These are phyloP conservation scores for Ictalurus furcatus DNA, from an alignment of 2,113 vertebrate genomes.

Conservation along the genomic window DNA sequence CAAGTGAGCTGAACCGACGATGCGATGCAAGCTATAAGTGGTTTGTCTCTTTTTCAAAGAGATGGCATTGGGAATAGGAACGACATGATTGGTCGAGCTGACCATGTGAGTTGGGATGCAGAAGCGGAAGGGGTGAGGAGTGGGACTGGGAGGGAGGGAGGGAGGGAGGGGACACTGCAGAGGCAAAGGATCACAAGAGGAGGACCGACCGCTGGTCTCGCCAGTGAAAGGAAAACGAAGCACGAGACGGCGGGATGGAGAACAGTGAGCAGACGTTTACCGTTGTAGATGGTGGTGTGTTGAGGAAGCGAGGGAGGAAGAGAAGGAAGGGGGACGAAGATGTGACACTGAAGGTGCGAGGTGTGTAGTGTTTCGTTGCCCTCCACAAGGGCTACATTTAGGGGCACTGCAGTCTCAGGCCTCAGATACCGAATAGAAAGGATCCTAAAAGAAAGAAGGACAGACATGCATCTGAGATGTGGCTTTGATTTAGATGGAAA, in stretches of 20 bases:
- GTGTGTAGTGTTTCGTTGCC: constrained; percentile 60
- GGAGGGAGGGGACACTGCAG: constrained; percentile 57
- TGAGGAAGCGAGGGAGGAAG: constrained; percentile 50
- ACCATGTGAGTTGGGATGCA: constrained; percentile 55
- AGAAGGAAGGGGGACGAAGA: constrained; percentile 49
- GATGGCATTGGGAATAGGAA: constrained; percentile 10
- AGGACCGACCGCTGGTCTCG: constrained; percentile 21
- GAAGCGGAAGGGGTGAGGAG: constrained; percentile 16
- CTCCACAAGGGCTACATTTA: constrained; percentile 42
- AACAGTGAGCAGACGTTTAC: constrained; percentile 30
- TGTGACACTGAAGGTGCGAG: constrained; percentile 64
- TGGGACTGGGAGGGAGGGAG: not conserved
- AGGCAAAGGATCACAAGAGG: constrained; percentile 49
- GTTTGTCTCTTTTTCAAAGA: constrained; percentile 37
- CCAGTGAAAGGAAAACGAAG: not conserved
- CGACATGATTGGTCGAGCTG: constrained; percentile 38
- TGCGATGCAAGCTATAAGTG: constrained; percentile 7
- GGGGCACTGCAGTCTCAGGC: constrained; percentile 46
- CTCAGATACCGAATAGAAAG: constrained; percentile 7
- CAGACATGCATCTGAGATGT: not conserved
- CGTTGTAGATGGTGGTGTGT: constrained; percentile 38
- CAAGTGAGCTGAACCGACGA: not conserved
- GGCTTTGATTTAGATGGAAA: not conserved
- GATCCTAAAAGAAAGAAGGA: not conserved
- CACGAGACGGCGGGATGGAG: constrained; percentile 43